Evolutionary conservation across 2,113 vertebrate species (phyloP).

Genomic region (Pagrus major): DNA sequence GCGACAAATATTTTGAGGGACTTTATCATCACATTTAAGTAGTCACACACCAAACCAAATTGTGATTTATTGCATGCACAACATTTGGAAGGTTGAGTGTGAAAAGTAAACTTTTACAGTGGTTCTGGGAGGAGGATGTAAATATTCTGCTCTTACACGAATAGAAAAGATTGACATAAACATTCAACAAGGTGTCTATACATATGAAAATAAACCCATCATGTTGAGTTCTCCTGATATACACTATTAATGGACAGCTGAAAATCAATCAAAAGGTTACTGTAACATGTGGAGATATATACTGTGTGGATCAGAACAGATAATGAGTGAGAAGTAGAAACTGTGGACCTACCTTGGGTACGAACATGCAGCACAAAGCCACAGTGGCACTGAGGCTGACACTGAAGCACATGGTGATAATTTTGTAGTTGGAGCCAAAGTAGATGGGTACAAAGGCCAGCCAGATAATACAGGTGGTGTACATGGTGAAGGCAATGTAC

Average conservation of each 20-base stretch:
- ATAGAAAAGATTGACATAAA: not conserved
- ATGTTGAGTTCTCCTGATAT: too few species aligned
- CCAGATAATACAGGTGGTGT: slow-evolving; percentile 99
- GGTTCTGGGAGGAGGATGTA: not conserved
- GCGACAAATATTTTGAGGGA: not conserved
- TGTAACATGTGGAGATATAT: not conserved
- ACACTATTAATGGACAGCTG: not conserved
- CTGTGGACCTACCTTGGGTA: slow-evolving; percentile 88
- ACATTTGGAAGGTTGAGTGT: not conserved
- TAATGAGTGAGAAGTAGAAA: not conserved
- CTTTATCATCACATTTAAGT: not conserved
- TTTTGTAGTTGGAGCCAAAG: slow-evolving; percentile 99
- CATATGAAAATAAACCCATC: too few species aligned
- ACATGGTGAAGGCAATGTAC: slow-evolving; percentile 99
- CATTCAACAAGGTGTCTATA: too few species aligned
- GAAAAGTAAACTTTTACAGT: not conserved
- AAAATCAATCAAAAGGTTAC: not conserved
- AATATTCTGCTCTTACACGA: not conserved
- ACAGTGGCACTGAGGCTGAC: slow-evolving; percentile 98
- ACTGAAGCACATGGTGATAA: slow-evolving; percentile 99
- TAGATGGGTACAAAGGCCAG: slow-evolving; percentile 99
- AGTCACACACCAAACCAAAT: not conserved
- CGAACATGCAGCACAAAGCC: slow-evolving; percentile 98
- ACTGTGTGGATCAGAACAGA: not conserved
- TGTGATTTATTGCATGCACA: not conserved